Evolutionary conservation across 2,797 vertebrate species (phyloP).

Genomic region (Enteromius mattozi): DNA sequence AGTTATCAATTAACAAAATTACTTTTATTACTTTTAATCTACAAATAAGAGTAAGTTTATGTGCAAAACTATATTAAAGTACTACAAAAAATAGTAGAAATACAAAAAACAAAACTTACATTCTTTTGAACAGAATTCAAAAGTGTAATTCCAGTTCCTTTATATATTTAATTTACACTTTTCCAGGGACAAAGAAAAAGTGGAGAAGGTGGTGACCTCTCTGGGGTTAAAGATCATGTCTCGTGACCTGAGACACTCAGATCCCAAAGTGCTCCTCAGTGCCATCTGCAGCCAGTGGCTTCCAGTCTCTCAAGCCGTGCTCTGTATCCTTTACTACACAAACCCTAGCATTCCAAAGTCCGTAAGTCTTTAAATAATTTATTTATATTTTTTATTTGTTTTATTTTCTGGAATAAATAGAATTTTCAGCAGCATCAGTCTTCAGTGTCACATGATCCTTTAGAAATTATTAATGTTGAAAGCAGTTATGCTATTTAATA

Average conservation of each 20-base stretch:
- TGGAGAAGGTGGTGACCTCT: conserved; percentile 91
- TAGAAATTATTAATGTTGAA: neutral
- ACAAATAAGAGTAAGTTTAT: neutral
- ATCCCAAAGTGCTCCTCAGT: conserved; percentile 91
- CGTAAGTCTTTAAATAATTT: neutral
- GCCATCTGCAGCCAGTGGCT: conserved; percentile 97
- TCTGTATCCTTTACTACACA: conserved; percentile 87
- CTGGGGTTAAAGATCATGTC: conserved; percentile 86
- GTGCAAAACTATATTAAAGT: neutral
- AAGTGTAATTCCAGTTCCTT: neutral
- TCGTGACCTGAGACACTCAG: conserved; percentile 87
- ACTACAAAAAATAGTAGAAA: neutral
- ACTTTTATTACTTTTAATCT: neutral
- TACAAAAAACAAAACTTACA: neutral
- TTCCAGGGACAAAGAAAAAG: conserved; percentile 90
- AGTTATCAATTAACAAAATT: too few relatives aligned
- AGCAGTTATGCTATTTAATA: neutral
- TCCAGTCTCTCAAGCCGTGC: conserved; percentile 90
- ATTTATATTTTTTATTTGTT: too few relatives aligned
- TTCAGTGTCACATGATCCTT: neutral
- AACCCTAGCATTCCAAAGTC: neutral
- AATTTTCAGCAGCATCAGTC: neutral
- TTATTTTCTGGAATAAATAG: neutral
- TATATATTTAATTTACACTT: neutral
- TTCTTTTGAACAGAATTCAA: too few relatives aligned